phyloP scores from a whole-genome alignment of 2,113 vertebrate species.

The Ariopsis seemanni region DNA sequence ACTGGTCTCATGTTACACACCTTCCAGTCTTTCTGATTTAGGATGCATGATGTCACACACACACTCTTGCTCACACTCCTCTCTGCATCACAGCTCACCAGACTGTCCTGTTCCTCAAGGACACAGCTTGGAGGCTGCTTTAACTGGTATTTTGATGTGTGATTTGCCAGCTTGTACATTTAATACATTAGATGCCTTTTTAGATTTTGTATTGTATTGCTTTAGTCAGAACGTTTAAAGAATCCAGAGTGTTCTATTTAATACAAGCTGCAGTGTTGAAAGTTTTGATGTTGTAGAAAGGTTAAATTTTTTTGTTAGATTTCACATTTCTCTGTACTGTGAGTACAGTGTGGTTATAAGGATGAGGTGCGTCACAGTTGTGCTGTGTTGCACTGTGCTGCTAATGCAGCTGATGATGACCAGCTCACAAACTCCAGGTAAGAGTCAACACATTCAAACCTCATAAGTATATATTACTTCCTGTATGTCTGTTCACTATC shows the following conservation, averaged over 20 bases:
- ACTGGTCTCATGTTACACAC: slow-evolving; percentile 50
- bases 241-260: neutral
- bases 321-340: neutral
- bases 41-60: slow-evolving; percentile 47
- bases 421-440: slow-evolving; percentile 49
- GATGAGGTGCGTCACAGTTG: slow-evolving; percentile 42
- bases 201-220: neutral
- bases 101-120: slow-evolving; percentile 44
- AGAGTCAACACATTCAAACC: slow-evolving; percentile 19
- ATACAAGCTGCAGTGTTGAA: neutral
- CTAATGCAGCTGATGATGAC: slow-evolving; percentile 38
- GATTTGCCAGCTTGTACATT: slow-evolving; percentile 4
- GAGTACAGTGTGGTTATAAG: slow-evolving; percentile 21
- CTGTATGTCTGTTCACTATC: neutral
- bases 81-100: slow-evolving; percentile 37
- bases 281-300: neutral
- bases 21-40: slow-evolving; percentile 46
- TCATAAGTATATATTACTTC: neutral
- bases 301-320: neutral
- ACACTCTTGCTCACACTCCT: slow-evolving; percentile 28
- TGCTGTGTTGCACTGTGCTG: slow-evolving; percentile 45
- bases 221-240: neutral
- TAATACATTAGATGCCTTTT: neutral
- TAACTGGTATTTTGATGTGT: slow-evolving; percentile 24
- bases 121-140: slow-evolving; percentile 37